phyloP scores from a whole-genome alignment of 2,113 vertebrate genomes.

The Ophthalmotilapia sp. region DNA sequence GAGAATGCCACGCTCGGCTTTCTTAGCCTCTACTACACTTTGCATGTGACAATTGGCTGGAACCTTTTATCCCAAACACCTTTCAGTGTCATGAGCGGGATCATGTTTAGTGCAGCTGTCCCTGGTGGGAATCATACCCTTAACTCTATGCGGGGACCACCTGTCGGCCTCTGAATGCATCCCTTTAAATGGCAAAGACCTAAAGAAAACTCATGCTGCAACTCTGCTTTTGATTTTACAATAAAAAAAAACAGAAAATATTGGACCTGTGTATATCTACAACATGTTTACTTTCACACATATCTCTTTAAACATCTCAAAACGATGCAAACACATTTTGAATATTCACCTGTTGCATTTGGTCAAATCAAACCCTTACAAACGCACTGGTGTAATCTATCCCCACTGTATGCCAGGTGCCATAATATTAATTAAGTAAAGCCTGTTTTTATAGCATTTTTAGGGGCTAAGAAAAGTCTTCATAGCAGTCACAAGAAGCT shows the following conservation, averaged over 20 bases:
- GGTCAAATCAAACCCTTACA: background rate
- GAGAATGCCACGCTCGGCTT: conserved; percentile 22
- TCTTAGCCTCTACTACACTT: conserved; percentile 26
- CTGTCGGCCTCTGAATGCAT: background rate
- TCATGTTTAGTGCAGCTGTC: conserved; percentile 15
- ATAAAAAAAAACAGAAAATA: background rate
- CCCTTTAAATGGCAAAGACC: background rate
- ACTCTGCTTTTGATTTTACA: background rate
- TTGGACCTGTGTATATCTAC: background rate
- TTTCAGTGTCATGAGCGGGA: conserved; percentile 16
- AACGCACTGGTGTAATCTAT: background rate
- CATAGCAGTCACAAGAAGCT: background rate
- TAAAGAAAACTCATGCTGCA: background rate
- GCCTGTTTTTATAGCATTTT: background rate
- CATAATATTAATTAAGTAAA: background rate
- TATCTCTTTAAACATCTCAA: background rate
- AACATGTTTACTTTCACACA: background rate
- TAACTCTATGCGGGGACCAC: background rate
- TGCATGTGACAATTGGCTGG: conserved; percentile 20
- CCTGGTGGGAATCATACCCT: background rate
- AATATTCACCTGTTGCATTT: background rate
- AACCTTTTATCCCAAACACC: conserved; percentile 22
- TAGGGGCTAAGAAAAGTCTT: background rate
- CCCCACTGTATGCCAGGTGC: background rate
- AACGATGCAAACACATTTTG: accelerated